Percentiles rank a stretch among this genome's conserved stretches.
Conservation (phyloP, 2,888 invertebrate genomes). For the Epistrophe eligans region DNA sequence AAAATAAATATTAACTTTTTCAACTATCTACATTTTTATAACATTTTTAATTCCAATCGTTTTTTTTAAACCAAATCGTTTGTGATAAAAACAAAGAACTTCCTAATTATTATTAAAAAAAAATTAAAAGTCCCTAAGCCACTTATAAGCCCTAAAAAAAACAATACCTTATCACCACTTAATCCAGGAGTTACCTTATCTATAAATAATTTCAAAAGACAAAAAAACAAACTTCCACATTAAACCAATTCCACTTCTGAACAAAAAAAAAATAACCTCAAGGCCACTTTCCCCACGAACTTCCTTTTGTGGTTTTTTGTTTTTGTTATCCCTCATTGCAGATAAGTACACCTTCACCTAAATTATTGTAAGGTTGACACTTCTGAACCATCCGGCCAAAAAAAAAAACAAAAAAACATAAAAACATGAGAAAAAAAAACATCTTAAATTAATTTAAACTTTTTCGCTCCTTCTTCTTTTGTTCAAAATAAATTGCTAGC, state of each 20-base stretch:
- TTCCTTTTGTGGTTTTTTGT: constrained; percentile 7
- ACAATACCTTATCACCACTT: constrained; percentile 7
- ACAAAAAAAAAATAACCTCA: constrained; percentile 15
- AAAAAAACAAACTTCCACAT: constrained; percentile 11
- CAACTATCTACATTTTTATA: no score
- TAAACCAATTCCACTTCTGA: constrained; percentile 18
- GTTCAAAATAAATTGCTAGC: constrained; percentile 43
- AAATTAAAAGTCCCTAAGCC: constrained; percentile 34
- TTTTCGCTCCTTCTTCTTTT: constrained; percentile 50
- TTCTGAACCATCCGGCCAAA: constrained; percentile 14
- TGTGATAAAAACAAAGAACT: background rate
- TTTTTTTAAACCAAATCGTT: no score
- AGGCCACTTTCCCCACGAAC: background rate
- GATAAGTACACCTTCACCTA: constrained; percentile 53
- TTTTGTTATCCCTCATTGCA: background rate
- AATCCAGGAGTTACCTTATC: constrained; percentile 36
- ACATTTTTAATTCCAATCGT: no score
- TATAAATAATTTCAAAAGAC: constrained; percentile 52
- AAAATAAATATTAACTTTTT: no score
- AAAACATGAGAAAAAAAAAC: constrained; percentile 3
- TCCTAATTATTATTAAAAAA: background rate
- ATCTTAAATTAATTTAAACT: constrained; percentile 61
- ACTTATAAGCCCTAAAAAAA: constrained; percentile 36
- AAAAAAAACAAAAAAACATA: no score
- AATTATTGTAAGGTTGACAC: constrained; percentile 61